Conservation (phyloP, 1,140 invertebrate species). For the Contarinia nasturtii region DNA sequence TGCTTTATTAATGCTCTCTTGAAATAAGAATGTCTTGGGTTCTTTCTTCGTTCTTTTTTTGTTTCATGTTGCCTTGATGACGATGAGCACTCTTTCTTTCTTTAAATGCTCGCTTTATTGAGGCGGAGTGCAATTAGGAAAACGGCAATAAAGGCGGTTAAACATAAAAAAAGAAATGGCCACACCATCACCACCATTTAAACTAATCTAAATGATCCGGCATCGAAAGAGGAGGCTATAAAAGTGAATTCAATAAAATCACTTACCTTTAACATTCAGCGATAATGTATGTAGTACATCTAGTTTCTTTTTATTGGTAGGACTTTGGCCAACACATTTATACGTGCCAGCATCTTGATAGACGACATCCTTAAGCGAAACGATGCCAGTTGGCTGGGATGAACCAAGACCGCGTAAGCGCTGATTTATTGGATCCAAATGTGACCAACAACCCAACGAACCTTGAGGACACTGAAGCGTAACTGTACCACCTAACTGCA, state of each 20-base stretch:
- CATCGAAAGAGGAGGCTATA: too few relatives aligned
- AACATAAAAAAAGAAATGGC: too few relatives aligned
- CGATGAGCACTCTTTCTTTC: too few relatives aligned
- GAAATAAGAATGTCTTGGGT: too few relatives aligned
- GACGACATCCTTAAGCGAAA: slow-evolving; percentile 43
- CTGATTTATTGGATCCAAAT: slow-evolving; percentile 32
- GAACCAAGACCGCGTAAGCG: slow-evolving; percentile 34
- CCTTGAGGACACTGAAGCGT: slow-evolving; percentile 63
- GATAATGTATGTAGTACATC: slow-evolving; percentile 27
- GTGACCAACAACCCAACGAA: slow-evolving; percentile 32
- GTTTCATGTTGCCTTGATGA: too few relatives aligned
- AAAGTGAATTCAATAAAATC: background rate
- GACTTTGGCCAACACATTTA: slow-evolving; percentile 43
- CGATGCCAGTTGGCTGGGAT: slow-evolving; percentile 34
- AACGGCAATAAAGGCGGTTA: too few relatives aligned
- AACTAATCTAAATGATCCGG: too few relatives aligned
- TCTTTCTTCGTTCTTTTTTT: too few relatives aligned
- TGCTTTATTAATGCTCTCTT: too few relatives aligned
- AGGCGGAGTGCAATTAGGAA: too few relatives aligned
- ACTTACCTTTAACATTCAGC: slow-evolving; percentile 27
- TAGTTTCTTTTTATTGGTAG: slow-evolving; percentile 28
- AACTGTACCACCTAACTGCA: slow-evolving; percentile 63
- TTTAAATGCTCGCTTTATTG: too few relatives aligned
- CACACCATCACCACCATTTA: too few relatives aligned
- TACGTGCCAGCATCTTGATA: slow-evolving; percentile 62